Base-by-base conservation (phyloP, 2,113 vertebrate genomes). In the Vulpes lagopus region DNA sequence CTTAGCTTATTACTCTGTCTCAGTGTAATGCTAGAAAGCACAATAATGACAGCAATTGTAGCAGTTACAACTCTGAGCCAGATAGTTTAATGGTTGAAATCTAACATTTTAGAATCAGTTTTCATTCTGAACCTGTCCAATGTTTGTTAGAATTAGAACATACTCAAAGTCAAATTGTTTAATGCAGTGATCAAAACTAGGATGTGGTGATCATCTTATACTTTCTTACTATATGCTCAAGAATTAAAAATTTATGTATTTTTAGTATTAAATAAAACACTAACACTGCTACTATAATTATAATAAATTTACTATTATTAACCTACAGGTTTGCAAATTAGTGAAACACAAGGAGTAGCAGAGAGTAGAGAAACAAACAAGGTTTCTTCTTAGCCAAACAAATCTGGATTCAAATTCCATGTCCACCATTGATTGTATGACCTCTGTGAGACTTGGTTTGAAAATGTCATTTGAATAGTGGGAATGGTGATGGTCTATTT, bases 11-110 rank as follows among this genome's bases (percentile, higher is more conserved):
- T 51, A 88, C 51, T 93, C 65, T 89, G 19, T 79, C 62, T 83
- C 55, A 94, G 89, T 95, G 88, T 83, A 82, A 51, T 59, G 53
- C 80, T 82, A 16, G 89, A 49, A 86, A 80, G 88, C 51, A 49
- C 17, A 93, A 86, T 97, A 95, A 67, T 78, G 59, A 67, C 35
- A 96, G 25, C 71, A 89, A 3, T 62, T 95, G 83, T 84, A 95
- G 83, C 73, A 94, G 86, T 79, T 92, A 43, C 89, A 89, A 92
- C 92, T 96, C 69, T 76, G 27, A 96, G 91, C 15, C 88, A 82
- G 71, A 74, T 90, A 93, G 8, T 3, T 97, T 97, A 60, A 64
- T 76, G 65, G 59, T 91, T 93, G 17, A 81, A 95, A 43, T 90
- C 71, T 97, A 32, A 65, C 74, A 74, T n/a, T 98, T 83, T 71